Percentiles rank a stretch among this genome's conserved stretches.
phyloP scores from a whole-genome alignment of 2,888 invertebrate genomes.

The Drosophila planitibia region DNA sequence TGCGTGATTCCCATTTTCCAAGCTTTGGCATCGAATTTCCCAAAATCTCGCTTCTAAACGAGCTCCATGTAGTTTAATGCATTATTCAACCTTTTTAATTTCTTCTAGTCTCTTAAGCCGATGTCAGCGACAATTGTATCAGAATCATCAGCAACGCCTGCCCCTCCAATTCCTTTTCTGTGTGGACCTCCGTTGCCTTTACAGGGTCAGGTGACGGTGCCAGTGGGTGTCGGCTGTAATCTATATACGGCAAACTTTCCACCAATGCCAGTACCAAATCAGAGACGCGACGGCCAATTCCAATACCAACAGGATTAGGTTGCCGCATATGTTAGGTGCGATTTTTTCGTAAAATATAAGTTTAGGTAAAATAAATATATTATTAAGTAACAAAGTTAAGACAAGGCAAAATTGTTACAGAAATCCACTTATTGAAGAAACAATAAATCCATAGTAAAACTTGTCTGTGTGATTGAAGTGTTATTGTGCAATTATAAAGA shows the following conservation, averaged over 20 bases:
- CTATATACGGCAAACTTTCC: slow-evolving; percentile 50
- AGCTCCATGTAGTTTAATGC: neutral
- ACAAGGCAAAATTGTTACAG: neutral
- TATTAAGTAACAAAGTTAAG: neutral
- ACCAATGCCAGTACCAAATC: slow-evolving; percentile 52
- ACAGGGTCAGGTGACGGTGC: slow-evolving; percentile 17
- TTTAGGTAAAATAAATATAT: neutral
- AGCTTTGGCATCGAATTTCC: neutral
- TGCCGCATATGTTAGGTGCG: neutral
- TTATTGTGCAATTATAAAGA: neutral
- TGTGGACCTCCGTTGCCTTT: neutral
- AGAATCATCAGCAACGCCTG: neutral
- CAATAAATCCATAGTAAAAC: neutral
- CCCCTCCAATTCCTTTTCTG: neutral
- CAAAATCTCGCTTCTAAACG: neutral
- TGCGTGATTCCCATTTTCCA: neutral
- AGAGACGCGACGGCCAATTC: neutral
- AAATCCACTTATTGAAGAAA: neutral
- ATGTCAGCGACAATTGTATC: neutral
- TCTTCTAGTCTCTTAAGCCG: slow-evolving; percentile 10
- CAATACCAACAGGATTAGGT: neutral
- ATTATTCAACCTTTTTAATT: neutral
- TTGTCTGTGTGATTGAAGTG: neutral
- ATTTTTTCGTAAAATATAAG: neutral
- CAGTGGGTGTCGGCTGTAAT: slow-evolving; percentile 22